Percentiles rank a stretch among this genome's conserved stretches.
phyloP scores from a whole-genome alignment of 2,113 vertebrate species.

The Ochotona curzoniae region DNA sequence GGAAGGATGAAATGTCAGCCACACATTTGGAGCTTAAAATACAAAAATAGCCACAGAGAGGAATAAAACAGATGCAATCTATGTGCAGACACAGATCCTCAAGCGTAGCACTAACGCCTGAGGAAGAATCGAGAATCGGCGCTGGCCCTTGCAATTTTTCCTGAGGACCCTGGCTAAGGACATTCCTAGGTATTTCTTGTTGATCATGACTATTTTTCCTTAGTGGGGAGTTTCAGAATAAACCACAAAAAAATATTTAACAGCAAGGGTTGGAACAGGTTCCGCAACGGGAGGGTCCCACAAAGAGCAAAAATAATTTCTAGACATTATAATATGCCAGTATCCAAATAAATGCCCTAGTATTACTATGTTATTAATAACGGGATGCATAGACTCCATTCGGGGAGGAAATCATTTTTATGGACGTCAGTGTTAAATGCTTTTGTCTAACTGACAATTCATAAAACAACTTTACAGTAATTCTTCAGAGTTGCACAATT shows the following conservation, averaged over 20 bases:
- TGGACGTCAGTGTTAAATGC: background rate
- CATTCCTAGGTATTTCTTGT: background rate
- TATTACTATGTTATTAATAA: background rate
- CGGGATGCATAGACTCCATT: background rate
- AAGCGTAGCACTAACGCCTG: background rate
- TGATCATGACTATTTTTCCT: background rate
- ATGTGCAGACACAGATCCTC: background rate
- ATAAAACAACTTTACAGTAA: background rate
- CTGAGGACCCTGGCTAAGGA: background rate
- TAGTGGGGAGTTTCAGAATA: background rate
- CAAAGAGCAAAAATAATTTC: background rate
- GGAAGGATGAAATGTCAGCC: background rate
- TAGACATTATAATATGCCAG: slow-evolving; percentile 38
- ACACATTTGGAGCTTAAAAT: background rate
- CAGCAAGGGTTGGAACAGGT: background rate
- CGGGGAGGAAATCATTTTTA: background rate
- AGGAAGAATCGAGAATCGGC: background rate
- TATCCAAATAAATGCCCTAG: slow-evolving; percentile 5
- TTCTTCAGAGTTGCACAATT: slow-evolving; percentile 39
- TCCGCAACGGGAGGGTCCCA: background rate
- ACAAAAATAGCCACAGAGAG: background rate
- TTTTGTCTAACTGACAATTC: slow-evolving; percentile 7
- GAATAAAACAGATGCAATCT: background rate
- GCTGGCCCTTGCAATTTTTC: background rate
- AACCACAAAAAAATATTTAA: background rate